Percentiles rank a stretch among this genome's conserved stretches.
These are phyloP conservation scores for Matsumurasca onukii DNA, from an alignment of 1,140 invertebrate genomes.

Conservation along the genomic window DNA sequence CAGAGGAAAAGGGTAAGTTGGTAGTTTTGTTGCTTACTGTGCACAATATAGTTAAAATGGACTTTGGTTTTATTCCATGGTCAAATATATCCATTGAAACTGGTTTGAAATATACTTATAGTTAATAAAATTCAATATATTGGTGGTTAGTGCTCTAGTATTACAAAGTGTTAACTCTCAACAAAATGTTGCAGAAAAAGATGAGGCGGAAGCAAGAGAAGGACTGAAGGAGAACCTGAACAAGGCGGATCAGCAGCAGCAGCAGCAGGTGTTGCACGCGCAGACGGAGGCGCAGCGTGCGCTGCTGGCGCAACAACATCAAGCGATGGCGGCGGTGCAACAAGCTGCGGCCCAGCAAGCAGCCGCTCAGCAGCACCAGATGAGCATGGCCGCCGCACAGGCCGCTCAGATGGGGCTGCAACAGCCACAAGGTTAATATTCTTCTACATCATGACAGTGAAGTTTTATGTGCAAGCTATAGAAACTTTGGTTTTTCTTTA, in stretches of 20 bases:
- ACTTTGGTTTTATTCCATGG: too few relatives aligned
- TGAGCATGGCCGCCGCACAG: background rate
- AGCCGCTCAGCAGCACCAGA: background rate
- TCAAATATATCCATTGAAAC: too few relatives aligned
- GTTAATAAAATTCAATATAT: too few relatives aligned
- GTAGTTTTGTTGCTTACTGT: background rate
- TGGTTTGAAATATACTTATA: too few relatives aligned
- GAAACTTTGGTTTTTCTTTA: too few relatives aligned
- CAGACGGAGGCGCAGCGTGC: constrained; percentile 11
- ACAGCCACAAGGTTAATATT: background rate
- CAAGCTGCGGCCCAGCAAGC: constrained; percentile 15
- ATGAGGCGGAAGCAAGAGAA: constrained; percentile 15
- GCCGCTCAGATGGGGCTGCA: background rate
- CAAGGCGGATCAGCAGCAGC: constrained; percentile 10
- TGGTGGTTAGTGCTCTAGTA: too few relatives aligned
- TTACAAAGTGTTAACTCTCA: too few relatives aligned
- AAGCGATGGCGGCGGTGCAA: background rate
- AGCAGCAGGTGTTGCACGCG: constrained; percentile 14
- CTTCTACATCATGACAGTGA: too few relatives aligned
- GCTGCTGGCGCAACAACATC: constrained; percentile 10
- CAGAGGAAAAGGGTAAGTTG: constrained; percentile 2
- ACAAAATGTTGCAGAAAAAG: too few relatives aligned
- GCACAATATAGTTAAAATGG: too few relatives aligned
- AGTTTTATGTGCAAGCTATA: too few relatives aligned
- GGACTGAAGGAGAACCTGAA: constrained; percentile 13